Evolutionary conservation across 2,797 vertebrate genomes (phyloP).

Genomic region (Helostoma temminkii): DNA sequence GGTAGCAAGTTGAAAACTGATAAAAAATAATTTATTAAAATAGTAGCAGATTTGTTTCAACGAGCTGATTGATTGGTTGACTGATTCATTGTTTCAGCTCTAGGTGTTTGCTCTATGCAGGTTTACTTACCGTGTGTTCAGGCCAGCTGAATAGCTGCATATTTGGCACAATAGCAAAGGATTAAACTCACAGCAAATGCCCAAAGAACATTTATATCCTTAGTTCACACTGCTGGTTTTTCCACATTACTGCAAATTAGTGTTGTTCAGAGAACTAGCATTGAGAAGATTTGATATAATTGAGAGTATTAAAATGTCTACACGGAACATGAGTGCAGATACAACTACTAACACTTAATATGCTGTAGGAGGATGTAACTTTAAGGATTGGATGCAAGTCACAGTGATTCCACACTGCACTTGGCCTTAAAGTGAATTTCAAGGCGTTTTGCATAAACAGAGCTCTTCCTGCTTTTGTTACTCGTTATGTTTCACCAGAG

Average conservation of each 20-base stretch:
- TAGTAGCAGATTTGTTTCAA: no score
- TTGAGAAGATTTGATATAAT: neutral
- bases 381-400: neutral
- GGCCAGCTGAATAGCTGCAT: neutral
- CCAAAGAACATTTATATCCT: slow-evolving; percentile 10
- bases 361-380: neutral
- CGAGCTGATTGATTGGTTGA: neutral
- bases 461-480: slow-evolving; percentile 74
- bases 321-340: neutral
- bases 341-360: neutral
- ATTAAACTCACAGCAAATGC: slow-evolving; percentile 1
- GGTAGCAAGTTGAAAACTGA: no score
- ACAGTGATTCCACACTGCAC: no score
- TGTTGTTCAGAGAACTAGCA: neutral
- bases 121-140: neutral
- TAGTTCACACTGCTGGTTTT: slow-evolving; percentile 14
- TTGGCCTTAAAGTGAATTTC: slow-evolving; percentile 35
- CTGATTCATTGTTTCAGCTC: neutral
- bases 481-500: slow-evolving; percentile 8
- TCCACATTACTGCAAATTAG: neutral
- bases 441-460: slow-evolving; percentile 47
- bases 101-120: neutral
- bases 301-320: neutral
- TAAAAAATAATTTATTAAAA: neutral
- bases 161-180: slow-evolving; percentile 2